Evolutionary conservation across 2,113 vertebrate species (phyloP).

Genomic region (Calyptomena viridis): DNA sequence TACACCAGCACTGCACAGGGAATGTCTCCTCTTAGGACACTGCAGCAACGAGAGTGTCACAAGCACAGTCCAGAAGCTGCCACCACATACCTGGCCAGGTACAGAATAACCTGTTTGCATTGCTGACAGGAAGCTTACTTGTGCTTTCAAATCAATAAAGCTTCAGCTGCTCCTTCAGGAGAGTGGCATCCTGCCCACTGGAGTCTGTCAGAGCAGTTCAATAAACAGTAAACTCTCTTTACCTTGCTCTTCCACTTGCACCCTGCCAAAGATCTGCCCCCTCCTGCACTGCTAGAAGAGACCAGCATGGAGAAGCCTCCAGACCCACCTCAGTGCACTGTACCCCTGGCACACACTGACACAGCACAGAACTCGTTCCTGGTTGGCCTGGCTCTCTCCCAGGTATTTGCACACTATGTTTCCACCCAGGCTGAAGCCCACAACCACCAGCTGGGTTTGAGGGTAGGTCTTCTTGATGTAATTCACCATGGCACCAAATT

Average conservation of each 20-base stretch:
- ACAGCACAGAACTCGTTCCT: conserved; percentile 92
- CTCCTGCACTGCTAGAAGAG: not conserved
- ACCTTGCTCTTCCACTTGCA: not conserved
- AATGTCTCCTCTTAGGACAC: not conserved
- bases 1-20: not conserved
- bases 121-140: not conserved
- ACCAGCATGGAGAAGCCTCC: not conserved
- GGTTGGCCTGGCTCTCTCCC: conserved; percentile 89
- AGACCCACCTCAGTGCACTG: conserved; percentile 89
- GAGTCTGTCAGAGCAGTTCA: not conserved
- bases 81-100: not conserved
- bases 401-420: conserved; percentile 98
- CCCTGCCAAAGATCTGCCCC: not conserved
- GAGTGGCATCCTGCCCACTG: not conserved
- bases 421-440: conserved; percentile 96
- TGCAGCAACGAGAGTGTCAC: not conserved
- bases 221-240: not conserved
- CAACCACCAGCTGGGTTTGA: conserved; percentile 88
- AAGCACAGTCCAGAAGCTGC: not conserved
- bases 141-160: not conserved
- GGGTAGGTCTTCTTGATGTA: conserved; percentile 90
- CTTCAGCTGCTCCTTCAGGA: not conserved
- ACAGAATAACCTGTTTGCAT: not conserved
- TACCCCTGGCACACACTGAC: conserved; percentile 97
- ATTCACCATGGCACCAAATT: conserved; percentile 93